Evolutionary conservation across 1,140 invertebrate genomes (phyloP).

Genomic region (Bombus confusus): DNA sequence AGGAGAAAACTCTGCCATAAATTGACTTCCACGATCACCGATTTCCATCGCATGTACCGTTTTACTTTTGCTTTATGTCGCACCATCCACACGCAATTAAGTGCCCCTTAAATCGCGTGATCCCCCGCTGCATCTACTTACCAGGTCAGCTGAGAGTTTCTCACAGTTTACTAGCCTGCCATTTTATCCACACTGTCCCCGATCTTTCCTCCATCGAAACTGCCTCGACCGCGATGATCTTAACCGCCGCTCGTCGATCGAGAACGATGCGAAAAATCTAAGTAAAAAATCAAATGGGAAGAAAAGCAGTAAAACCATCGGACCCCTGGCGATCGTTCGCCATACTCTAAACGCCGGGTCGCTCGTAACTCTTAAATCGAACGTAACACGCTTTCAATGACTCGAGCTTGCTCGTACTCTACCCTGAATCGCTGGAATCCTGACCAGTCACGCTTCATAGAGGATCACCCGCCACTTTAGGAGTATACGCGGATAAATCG

Average conservation of each 20-base stretch:
- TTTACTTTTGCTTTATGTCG: neutral
- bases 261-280: neutral
- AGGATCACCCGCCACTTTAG: conserved; percentile 67
- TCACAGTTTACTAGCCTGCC: conserved; percentile 8
- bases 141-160: conserved; percentile 26
- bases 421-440: conserved; percentile 36
- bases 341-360: conserved; percentile 11
- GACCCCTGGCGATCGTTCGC: neutral
- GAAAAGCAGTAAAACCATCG: neutral
- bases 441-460: conserved; percentile 76
- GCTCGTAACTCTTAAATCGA: conserved; percentile 45
- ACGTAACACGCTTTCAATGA: conserved; percentile 33
- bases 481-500: conserved; percentile 74
- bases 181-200: neutral
- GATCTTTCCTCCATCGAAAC: neutral
- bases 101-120: neutral
- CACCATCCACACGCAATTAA: neutral
- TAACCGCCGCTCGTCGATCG: neutral
- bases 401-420: conserved; percentile 6
- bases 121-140: conserved; percentile 6
- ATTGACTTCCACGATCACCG: neutral
- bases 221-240: neutral
- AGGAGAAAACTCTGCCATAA: neutral
- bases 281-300: neutral
- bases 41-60: neutral